phyloP scores from a whole-genome alignment of 2,888 invertebrate genomes.

The Sarcophaga subvicina region DNA sequence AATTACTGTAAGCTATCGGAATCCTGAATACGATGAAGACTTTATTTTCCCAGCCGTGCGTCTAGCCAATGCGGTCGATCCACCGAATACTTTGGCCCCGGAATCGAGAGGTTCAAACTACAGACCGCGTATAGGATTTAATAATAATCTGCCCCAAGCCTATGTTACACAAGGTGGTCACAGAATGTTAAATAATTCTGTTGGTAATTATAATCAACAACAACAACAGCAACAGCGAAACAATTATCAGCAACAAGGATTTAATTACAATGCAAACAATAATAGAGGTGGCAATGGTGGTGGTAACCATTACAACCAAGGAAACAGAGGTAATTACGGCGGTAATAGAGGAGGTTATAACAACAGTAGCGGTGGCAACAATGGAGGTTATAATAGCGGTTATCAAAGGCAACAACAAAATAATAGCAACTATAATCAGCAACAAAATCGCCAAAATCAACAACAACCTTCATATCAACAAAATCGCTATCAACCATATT shows the following conservation, averaged over 20 bases:
- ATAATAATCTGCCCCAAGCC: slow-evolving; percentile 85
- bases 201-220: slow-evolving; percentile 71
- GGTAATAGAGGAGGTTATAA: slow-evolving; percentile 19
- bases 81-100: slow-evolving; percentile 90
- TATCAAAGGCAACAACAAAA: slow-evolving; percentile 42
- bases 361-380: neutral
- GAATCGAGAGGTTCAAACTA: slow-evolving; percentile 88
- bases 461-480: slow-evolving; percentile 29
- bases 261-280: slow-evolving; percentile 53
- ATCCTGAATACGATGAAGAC: slow-evolving; percentile 89
- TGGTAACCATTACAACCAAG: slow-evolving; percentile 23
- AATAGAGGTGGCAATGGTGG: slow-evolving; percentile 24
- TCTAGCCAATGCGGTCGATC: slow-evolving; percentile 86
- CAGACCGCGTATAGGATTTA: slow-evolving; percentile 91
- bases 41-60: slow-evolving; percentile 90
- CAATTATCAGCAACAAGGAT: slow-evolving; percentile 60
- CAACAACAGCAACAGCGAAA: slow-evolving; percentile 31
- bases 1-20: slow-evolving; percentile 88
- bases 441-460: slow-evolving; percentile 11
- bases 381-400: slow-evolving; percentile 26
- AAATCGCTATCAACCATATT: slow-evolving; percentile 28
- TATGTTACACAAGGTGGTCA: slow-evolving; percentile 88
- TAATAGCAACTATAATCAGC: slow-evolving; percentile 34
- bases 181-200: slow-evolving; percentile 87
- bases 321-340: slow-evolving; percentile 36